Base-by-base conservation (phyloP, 2,797 vertebrate species). In the Enteromius thamalakanensis region DNA sequence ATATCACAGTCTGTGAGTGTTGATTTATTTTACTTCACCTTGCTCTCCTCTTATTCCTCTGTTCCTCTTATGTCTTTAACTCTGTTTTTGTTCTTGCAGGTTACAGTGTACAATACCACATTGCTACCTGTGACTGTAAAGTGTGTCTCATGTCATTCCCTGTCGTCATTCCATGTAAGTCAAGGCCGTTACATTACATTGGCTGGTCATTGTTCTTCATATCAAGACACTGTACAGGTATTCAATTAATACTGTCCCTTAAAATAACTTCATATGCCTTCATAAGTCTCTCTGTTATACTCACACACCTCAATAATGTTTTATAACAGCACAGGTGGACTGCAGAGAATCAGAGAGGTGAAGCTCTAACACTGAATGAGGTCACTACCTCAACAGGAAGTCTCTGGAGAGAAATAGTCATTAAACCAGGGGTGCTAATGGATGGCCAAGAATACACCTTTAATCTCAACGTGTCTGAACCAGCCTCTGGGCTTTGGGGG, bases 121-220 rank as follows among this genome's bases (percentile, higher is more conserved):
- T 85, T 93, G 72, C 90, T 95, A 83, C 89, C 90, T 6, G 92
- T 95, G 77, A 78, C 71, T 49, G 88, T 94, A 77, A 89, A 89
- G 2, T 96, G 95, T 67, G 80, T 90, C 6, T 95, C 95, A 79
- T 95, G 95, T 83, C 85, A 85, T n/a, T 65, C 62, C 7, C 42
- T 64, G 19, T 90, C 86, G 14, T 88, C 90, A 34, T 71, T 88
- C n/a, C 81, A 65, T 11, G 76, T 90, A 68, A 91, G 88, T 84
- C 71, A 88, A 81, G 89, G 76, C 55, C 71, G 1, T 45, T 81
- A 89, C 12, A 32, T 94, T 14, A 69, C 90, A 4, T 89, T 96
- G 64, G 85, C 89, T 21, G 95, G 94, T n/a, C 81, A 79, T 32
- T 96, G 95, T 89, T 82, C 32, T 49, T 86, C 84, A 15, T 94